Conservation (phyloP, 2,888 invertebrate genomes). For the Rotaria socialis region DNA sequence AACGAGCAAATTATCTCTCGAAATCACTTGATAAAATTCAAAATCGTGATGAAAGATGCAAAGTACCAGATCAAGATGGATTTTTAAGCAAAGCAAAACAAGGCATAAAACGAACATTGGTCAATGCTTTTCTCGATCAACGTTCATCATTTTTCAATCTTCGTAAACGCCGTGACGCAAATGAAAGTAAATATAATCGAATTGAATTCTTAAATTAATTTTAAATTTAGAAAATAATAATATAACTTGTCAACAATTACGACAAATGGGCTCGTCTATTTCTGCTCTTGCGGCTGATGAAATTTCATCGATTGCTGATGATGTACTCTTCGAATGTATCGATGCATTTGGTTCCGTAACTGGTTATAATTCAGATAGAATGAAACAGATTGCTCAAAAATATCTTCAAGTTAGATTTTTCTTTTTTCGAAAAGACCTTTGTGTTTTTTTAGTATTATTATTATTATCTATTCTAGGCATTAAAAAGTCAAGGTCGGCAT, state of each 20-base stretch:
- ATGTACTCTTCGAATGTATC: not conserved
- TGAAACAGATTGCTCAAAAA: constrained; percentile 13
- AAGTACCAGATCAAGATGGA: not conserved
- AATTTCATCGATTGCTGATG: not conserved
- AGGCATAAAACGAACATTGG: constrained; percentile 7
- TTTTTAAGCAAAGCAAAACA: not conserved
- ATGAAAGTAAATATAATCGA: not conserved
- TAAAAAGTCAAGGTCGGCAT: not conserved
- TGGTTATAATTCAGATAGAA: not conserved
- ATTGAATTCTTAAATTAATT: too few relatives aligned
- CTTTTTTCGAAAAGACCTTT: too few relatives aligned
- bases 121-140: not conserved
- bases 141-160: not conserved
- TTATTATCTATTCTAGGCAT: not conserved
- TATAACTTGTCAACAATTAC: not conserved
- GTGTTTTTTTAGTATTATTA: too few relatives aligned
- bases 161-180: not conserved
- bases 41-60: not conserved
- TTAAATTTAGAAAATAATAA: not conserved
- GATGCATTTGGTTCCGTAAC: not conserved
- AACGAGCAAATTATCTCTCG: constrained; percentile 15
- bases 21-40: constrained; percentile 10
- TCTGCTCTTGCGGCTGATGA: not conserved
- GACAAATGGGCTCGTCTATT: not conserved
- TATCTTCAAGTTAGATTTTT: not conserved